Conservation (phyloP, 1,140 invertebrate genomes). For the Zaprionus capensis region DNA sequence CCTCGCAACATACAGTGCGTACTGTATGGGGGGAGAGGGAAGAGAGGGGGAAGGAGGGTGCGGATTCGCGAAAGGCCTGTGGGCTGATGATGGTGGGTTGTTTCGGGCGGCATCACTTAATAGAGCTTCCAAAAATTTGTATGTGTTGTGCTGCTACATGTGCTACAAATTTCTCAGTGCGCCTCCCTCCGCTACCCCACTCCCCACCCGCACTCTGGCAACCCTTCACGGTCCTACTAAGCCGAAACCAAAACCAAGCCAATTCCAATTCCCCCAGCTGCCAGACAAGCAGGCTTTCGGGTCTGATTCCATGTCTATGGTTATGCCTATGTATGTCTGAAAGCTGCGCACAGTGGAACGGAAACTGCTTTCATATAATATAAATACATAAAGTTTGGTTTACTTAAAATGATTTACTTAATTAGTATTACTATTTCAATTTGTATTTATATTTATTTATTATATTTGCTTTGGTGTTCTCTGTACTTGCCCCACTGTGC, state of each 20-base stretch:
- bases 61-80: neutral
- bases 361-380: neutral
- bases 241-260: conserved; percentile 53
- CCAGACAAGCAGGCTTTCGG: conserved; percentile 54
- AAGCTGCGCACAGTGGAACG: conserved; percentile 27
- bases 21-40: neutral
- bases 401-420: too few relatives aligned
- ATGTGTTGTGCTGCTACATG: conserved; percentile 65
- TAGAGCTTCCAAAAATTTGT: conserved; percentile 76
- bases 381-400: neutral
- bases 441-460: neutral
- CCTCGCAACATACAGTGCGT: conserved; percentile 27
- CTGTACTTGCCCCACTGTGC: conserved; percentile 25
- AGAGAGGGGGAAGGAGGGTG: neutral
- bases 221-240: neutral
- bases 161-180: conserved; percentile 66
- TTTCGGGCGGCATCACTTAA: conserved; percentile 62
- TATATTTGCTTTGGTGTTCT: neutral
- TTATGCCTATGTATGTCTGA: conserved; percentile 22
- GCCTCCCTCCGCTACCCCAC: neutral
- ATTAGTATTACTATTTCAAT: neutral
- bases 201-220: neutral
- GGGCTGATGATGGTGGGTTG: conserved; percentile 4
- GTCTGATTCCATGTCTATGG: conserved; percentile 18
- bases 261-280: conserved; percentile 75